These are phyloP conservation scores for Archips xylosteana DNA, from an alignment of 2,888 invertebrate genomes.

Conservation along the genomic window DNA sequence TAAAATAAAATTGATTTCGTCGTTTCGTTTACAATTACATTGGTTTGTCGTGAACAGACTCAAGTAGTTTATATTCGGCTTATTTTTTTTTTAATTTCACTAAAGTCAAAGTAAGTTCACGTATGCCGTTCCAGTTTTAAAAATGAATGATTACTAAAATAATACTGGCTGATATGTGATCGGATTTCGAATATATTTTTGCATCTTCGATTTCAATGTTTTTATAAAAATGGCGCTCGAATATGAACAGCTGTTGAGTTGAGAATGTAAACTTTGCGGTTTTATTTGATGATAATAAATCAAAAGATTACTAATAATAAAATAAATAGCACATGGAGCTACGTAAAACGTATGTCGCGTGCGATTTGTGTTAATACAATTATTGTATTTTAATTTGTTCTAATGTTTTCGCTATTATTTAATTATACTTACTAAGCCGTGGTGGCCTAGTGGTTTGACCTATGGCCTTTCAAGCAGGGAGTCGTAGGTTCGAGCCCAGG, in stretches of 20 bases:
- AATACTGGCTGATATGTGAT: not conserved
- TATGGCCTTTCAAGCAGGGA: no score
- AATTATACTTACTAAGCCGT: no score
- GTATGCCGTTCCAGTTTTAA: not conserved
- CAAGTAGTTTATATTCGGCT: not conserved
- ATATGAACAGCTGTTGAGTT: slow-evolving; percentile 2
- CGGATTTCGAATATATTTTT: not conserved
- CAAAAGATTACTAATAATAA: not conserved
- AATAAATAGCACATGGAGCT: not conserved
- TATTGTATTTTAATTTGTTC: no score
- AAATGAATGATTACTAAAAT: not conserved
- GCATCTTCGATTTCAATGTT: not conserved
- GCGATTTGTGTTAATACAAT: not conserved
- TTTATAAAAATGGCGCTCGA: not conserved
- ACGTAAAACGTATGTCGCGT: no score
- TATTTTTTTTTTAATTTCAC: no score
- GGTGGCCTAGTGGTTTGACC: no score
- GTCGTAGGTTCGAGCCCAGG: no score
- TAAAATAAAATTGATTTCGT: not conserved
- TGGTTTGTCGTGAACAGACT: not conserved
- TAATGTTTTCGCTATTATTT: no score
- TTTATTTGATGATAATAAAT: slow-evolving; percentile 2
- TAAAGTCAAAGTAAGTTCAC: not conserved
- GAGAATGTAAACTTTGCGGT: not conserved
- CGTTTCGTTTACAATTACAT: not conserved